phyloP scores from a whole-genome alignment of 2,113 vertebrate species.

The Fulica atra region DNA sequence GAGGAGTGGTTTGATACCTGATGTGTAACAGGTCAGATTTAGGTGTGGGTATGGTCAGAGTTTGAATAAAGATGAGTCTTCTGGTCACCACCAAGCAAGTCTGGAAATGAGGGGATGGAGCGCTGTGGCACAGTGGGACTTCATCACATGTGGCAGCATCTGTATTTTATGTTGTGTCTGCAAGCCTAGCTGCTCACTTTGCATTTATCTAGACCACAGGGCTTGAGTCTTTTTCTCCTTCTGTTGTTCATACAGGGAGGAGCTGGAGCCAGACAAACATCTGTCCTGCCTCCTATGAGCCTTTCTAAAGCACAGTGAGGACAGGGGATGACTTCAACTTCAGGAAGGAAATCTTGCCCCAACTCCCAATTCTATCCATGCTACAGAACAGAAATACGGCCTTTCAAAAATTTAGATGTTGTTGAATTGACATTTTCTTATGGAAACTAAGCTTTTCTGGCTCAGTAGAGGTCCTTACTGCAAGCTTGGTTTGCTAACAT shows the following conservation, averaged over 20 bases:
- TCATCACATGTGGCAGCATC: not conserved
- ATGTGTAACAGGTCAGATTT: not conserved
- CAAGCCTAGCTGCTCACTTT: not conserved
- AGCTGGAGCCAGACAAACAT: not conserved
- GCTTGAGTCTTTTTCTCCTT: not conserved
- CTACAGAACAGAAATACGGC: not conserved
- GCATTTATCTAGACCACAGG: fast-evolving
- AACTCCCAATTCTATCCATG: fast-evolving
- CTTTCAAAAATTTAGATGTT: not conserved
- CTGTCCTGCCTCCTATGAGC: not conserved
- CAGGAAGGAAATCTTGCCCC: not conserved
- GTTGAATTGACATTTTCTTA: not conserved
- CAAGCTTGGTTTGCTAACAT: not conserved
- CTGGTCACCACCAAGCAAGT: not conserved
- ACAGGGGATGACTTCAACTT: fast-evolving
- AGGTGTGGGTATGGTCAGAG: not conserved
- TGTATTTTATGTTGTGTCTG: not conserved
- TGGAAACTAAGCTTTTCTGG: not conserved
- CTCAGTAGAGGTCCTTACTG: not conserved
- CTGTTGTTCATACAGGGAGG: not conserved
- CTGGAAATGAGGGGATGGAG: not conserved
- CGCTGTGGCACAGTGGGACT: fast-evolving
- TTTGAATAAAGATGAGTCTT: not conserved
- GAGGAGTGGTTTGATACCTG: not conserved
- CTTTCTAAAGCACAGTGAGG: not conserved